A percentile compares a stretch with the other conserved stretches of the same genome.
These are phyloP conservation scores for Petrolisthes cinctipes DNA, from an alignment of 2,888 invertebrate genomes.

Conservation along the genomic window DNA sequence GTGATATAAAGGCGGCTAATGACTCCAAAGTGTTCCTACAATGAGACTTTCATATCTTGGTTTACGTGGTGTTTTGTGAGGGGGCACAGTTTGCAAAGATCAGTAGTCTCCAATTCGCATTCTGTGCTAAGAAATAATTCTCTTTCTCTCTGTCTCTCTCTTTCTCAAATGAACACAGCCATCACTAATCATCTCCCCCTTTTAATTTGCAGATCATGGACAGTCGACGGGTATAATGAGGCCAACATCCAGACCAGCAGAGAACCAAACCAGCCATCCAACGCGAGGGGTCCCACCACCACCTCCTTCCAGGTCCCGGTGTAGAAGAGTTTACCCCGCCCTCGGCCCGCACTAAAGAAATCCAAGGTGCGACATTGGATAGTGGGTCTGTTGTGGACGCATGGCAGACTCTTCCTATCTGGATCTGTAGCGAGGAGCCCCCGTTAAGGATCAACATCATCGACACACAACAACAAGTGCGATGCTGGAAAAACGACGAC, in stretches of 20 bases:
- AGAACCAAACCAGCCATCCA: neutral
- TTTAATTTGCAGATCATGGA: neutral
- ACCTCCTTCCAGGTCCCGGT: neutral
- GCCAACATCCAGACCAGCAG: neutral
- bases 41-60: too few species aligned
- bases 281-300: neutral
- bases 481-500: neutral
- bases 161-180: too few species aligned
- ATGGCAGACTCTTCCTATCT: too few species aligned
- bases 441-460: neutral
- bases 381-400: neutral
- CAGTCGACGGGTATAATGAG: neutral
- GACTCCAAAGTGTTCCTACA: too few species aligned
- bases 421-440: too few species aligned
- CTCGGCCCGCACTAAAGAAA: neutral
- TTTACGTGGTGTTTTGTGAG: too few species aligned
- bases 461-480: neutral
- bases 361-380: conserved; percentile 18
- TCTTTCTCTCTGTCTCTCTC: too few species aligned
- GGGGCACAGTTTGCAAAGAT: too few species aligned
- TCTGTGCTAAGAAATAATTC: too few species aligned
- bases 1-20: too few species aligned
- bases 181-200: too few species aligned
- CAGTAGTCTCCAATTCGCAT: too few species aligned
- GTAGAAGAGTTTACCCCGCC: neutral